Conservation (phyloP, 2,113 vertebrate genomes). For the Phyllostomus hastatus region DNA sequence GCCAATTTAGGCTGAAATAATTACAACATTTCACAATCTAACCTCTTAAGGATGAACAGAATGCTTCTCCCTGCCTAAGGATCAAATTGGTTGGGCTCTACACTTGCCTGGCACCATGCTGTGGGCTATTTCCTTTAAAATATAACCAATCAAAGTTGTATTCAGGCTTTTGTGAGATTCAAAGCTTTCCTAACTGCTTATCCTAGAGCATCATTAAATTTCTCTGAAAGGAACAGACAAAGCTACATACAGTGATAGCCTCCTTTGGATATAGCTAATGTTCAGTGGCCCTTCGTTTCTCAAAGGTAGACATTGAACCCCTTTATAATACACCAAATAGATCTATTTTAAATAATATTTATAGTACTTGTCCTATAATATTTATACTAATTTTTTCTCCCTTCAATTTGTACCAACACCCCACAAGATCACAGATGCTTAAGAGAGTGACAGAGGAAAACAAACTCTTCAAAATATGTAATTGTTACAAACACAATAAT, state of each 20-base stretch:
- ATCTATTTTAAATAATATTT: conserved; percentile 48
- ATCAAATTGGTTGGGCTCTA: conserved; percentile 75
- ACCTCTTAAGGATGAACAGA: conserved; percentile 71
- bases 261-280: conserved; percentile 74
- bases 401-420: conserved; percentile 66
- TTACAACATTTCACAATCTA: conserved; percentile 69
- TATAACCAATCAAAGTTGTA: conserved; percentile 84
- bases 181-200: conserved; percentile 78
- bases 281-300: conserved; percentile 66
- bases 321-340: conserved; percentile 75
- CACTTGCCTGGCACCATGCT: conserved; percentile 82
- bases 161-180: conserved; percentile 81
- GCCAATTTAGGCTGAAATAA: conserved; percentile 74
- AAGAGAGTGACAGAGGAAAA: conserved; percentile 42
- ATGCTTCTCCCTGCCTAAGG: conserved; percentile 73
- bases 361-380: conserved; percentile 47
- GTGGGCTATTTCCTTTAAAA: conserved; percentile 80
- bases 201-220: conserved; percentile 78
- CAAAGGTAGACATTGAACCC: conserved; percentile 61
- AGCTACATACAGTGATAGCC: conserved; percentile 75
- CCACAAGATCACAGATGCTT: conserved; percentile 54
- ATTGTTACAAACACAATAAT: conserved; percentile 9
- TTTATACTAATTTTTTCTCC: conserved; percentile 58
- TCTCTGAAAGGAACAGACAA: conserved; percentile 79
- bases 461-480: conserved; percentile 33